A percentile compares a stretch with the other conserved stretches of the same genome.
phyloP scores from a whole-genome alignment of 2,797 vertebrate species.

The Oreochromis grahami region DNA sequence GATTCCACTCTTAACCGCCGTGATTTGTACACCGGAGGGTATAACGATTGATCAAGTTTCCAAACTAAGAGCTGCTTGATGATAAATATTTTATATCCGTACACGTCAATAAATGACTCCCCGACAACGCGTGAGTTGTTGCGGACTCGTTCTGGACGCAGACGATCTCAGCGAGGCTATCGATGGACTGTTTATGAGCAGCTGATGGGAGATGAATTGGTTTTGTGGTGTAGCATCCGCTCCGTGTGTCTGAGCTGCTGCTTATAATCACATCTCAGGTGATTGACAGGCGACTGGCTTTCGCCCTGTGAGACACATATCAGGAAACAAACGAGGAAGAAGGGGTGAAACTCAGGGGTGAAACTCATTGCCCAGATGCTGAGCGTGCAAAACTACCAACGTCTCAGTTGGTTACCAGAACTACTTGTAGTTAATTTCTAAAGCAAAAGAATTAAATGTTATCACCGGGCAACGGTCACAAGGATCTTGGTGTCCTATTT shows the following conservation, averaged over 20 bases:
- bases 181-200: constrained; percentile 51
- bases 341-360: not conserved
- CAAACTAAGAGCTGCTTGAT: constrained; percentile 37
- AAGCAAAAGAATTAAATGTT: not conserved
- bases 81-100: constrained; percentile 53
- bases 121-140: not conserved
- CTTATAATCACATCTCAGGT: constrained; percentile 36
- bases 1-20: constrained; percentile 27
- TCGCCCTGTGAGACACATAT: not conserved
- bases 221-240: constrained; percentile 36
- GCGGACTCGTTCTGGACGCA: constrained; percentile 2
- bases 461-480: not conserved
- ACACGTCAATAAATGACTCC: constrained; percentile 26
- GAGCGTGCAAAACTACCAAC: not conserved
- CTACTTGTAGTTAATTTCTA: not conserved
- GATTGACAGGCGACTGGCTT: constrained; percentile 43
- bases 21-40: constrained; percentile 48
- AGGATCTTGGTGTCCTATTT: not conserved
- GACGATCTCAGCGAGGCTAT: constrained; percentile 26
- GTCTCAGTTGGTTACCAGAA: not conserved
- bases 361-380: not conserved
- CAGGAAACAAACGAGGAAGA: not conserved
- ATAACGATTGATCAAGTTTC: constrained; percentile 42
- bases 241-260: constrained; percentile 14
- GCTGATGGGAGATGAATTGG: constrained; percentile 58